Evolutionary conservation across 2,113 vertebrate species (phyloP).

Genomic region (Oxygymnocypris stewartii): DNA sequence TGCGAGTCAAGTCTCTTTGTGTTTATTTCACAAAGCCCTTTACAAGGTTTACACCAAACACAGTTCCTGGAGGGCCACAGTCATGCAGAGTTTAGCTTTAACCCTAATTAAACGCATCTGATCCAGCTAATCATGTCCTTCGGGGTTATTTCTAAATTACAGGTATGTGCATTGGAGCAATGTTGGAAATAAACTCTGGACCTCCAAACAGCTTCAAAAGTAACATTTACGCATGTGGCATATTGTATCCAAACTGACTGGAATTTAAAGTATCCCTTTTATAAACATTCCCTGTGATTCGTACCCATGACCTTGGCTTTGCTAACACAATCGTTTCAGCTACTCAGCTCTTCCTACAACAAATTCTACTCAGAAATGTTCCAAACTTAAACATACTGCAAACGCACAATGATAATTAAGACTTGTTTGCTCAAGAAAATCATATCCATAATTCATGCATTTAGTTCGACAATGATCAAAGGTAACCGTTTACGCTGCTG

Average conservation of each 20-base stretch:
- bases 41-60: not conserved
- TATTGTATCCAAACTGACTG: not conserved
- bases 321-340: not conserved
- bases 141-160: not conserved
- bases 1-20: not conserved
- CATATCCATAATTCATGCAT: constrained; percentile 57
- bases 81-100: not conserved
- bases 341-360: not conserved
- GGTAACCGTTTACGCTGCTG: constrained; percentile 19
- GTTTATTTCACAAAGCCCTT: constrained; percentile 16
- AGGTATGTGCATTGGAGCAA: not conserved
- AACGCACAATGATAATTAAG: constrained; percentile 35
- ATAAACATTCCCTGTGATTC: not conserved
- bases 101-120: not conserved
- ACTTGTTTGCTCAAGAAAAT: not conserved
- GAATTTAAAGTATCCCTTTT: constrained; percentile 17
- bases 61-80: not conserved
- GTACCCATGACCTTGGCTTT: not conserved
- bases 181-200: not conserved
- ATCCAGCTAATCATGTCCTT: not conserved
- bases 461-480: constrained; percentile 52
- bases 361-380: constrained; percentile 16
- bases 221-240: not conserved
- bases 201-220: not conserved
- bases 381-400: not conserved